phyloP scores from a whole-genome alignment of 2,888 invertebrate species.

The Troilus luridus region DNA sequence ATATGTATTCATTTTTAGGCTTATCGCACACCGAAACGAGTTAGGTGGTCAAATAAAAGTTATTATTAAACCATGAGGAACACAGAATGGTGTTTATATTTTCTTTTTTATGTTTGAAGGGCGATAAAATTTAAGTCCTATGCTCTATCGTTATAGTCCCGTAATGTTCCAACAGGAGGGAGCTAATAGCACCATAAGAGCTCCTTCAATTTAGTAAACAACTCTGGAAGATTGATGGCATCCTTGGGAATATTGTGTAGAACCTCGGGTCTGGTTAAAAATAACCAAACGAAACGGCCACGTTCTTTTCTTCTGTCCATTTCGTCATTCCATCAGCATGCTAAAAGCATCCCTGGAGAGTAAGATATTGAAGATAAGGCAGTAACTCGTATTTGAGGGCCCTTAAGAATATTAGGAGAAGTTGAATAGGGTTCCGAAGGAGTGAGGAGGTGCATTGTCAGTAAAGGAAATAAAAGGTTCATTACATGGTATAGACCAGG shows the following conservation, averaged over 20 bases:
- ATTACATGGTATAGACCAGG: too few species aligned
- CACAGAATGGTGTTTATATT: neutral
- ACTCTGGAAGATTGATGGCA: slow-evolving; percentile 3
- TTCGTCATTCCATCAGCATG: neutral
- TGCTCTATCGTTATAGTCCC: neutral
- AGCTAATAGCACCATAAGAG: slow-evolving; percentile 25
- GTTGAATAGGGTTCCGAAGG: too few species aligned
- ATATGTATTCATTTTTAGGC: neutral
- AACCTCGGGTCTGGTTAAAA: neutral
- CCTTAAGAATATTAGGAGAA: neutral
- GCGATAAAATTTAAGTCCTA: neutral
- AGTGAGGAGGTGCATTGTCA: too few species aligned
- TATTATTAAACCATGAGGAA: neutral
- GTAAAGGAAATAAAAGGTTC: too few species aligned
- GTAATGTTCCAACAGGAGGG: neutral
- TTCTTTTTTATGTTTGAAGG: neutral
- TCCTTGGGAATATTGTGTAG: neutral
- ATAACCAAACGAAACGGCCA: neutral
- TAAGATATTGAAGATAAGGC: neutral
- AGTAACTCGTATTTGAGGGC: neutral
- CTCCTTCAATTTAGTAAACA: slow-evolving; percentile 21
- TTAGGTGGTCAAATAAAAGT: too few species aligned
- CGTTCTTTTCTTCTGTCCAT: neutral
- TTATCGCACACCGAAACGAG: neutral
- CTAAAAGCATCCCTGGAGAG: neutral